Conservation (phyloP, 2,797 vertebrate genomes). For the Melanotaenia trifasciata region DNA sequence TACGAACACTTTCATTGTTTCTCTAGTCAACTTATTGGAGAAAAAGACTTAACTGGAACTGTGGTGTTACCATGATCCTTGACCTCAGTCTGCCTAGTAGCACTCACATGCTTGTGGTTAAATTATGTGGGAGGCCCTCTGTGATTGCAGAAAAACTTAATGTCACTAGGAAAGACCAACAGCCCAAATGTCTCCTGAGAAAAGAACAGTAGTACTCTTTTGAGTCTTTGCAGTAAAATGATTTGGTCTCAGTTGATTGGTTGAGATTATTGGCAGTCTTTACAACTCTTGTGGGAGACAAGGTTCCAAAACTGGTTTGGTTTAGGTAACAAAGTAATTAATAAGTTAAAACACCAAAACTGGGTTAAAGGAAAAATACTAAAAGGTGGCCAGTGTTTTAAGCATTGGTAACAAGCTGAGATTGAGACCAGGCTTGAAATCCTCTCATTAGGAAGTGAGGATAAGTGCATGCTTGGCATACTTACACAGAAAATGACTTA, state of each 20-base stretch:
- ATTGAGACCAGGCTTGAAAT: neutral
- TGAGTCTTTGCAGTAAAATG: neutral
- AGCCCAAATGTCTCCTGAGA: neutral
- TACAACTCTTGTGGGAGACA: too few relatives aligned
- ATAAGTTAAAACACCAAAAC: neutral
- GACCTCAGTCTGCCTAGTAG: conserved; percentile 43
- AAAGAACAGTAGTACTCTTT: neutral
- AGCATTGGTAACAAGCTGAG: neutral
- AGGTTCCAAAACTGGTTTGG: neutral
- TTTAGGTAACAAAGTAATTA: neutral
- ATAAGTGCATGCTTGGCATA: neutral
- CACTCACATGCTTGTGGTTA: conserved; percentile 50
- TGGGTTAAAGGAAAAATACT: neutral
- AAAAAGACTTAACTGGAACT: conserved; percentile 24
- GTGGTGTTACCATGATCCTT: conserved; percentile 41
- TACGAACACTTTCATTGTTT: neutral
- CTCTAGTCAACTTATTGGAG: conserved; percentile 14
- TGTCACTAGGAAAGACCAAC: neutral
- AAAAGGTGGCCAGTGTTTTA: neutral
- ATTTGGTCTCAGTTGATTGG: neutral
- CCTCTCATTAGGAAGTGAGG: neutral
- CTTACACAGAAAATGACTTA: neutral
- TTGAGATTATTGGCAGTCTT: neutral
- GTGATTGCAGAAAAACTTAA: neutral
- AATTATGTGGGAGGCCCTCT: neutral